phyloP scores from a whole-genome alignment of 2,113 vertebrate species.

The Malurus alboscapulatus region DNA sequence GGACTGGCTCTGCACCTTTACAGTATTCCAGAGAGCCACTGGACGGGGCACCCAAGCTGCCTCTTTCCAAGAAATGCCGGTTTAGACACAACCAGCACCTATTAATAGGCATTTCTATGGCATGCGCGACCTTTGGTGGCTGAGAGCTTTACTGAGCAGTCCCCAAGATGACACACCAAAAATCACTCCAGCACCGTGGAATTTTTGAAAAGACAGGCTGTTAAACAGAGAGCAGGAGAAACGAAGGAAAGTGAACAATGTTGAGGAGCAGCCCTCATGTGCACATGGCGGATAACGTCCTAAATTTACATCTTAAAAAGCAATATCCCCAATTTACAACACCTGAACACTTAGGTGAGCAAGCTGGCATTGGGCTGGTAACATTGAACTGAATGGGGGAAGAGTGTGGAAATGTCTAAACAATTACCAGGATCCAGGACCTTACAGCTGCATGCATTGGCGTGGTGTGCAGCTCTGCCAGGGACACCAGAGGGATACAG shows the following conservation, averaged over 20 bases:
- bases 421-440: neutral
- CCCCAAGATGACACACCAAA: neutral
- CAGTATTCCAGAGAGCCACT: fast-evolving
- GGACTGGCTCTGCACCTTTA: neutral
- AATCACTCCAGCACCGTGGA: neutral
- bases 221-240: neutral
- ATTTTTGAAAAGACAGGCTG: neutral
- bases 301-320: neutral
- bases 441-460: neutral
- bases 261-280: neutral
- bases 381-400: too few relatives aligned
- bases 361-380: neutral
- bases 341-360: fast-evolving
- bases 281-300: neutral
- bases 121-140: neutral
- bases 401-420: neutral
- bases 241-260: fast-evolving
- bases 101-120: neutral
- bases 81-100: neutral
- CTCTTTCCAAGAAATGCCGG: neutral
- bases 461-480: neutral
- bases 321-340: neutral
- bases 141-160: neutral
- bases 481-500: neutral
- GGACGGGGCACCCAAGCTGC: neutral